Percentiles rank a stretch among this genome's conserved stretches.
Conservation (phyloP, 2,797 vertebrate species). For the Simalia tracyae region DNA sequence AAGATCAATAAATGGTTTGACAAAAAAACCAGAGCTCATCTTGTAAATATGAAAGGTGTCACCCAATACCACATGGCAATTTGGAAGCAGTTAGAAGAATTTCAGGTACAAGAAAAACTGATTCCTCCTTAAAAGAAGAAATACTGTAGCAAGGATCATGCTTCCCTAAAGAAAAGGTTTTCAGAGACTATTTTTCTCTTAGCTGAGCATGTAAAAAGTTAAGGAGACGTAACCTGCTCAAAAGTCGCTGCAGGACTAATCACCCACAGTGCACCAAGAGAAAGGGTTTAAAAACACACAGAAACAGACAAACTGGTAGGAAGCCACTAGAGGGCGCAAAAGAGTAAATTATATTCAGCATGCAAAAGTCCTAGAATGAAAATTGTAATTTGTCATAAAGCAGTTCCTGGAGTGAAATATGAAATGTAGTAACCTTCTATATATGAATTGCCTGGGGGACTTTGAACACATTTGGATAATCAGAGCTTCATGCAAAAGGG, state of each 20-base stretch:
- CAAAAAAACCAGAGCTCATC: not conserved
- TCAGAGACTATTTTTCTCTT: slow-evolving; percentile 14
- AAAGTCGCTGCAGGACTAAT: not conserved
- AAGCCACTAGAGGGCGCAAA: slow-evolving; percentile 73
- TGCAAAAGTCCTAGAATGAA: slow-evolving; percentile 57
- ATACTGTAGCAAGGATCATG: slow-evolving; percentile 30
- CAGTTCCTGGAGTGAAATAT: slow-evolving; percentile 51
- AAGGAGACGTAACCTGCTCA: not conserved
- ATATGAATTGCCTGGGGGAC: slow-evolving; percentile 14
- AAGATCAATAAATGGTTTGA: not conserved
- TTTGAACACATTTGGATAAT: slow-evolving; percentile 11
- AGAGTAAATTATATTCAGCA: slow-evolving; percentile 70
- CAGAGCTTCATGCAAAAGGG: slow-evolving; percentile 20
- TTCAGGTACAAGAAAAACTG: slow-evolving; percentile 25
- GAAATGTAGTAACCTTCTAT: slow-evolving; percentile 20
- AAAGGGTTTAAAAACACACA: slow-evolving; percentile 16
- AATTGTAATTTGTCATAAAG: slow-evolving; percentile 60
- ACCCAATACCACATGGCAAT: accelerated
- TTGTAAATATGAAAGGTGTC: slow-evolving; percentile 26
- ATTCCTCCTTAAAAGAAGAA: slow-evolving; percentile 46
- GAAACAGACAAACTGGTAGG: slow-evolving; percentile 1
- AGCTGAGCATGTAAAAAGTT: not conserved
- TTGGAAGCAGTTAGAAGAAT: slow-evolving; percentile 16
- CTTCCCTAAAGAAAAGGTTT: slow-evolving; percentile 12
- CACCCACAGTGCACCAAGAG: slow-evolving; percentile 8